Base-by-base conservation (phyloP, 2,888 invertebrate species). In the Physocephala rufipes region DNA sequence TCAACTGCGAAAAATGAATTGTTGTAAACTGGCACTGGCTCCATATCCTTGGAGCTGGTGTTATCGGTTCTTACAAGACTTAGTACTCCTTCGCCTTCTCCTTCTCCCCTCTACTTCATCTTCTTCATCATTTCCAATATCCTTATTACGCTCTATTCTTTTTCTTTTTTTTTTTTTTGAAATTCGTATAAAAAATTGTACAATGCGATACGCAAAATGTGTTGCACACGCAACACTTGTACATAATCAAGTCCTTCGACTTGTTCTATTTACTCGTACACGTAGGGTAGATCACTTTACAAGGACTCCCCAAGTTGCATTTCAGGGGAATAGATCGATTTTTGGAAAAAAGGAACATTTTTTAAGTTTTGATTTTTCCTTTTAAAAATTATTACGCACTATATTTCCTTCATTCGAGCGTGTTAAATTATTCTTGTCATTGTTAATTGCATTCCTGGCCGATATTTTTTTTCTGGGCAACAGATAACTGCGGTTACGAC, bases 401-500 rank as follows among this genome's bases (percentile, higher is more conserved):
- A 36, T 36, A 36, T 36, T 15, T 49, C 28, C 28, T 28, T 58
- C 28, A 58, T 26, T 26, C 58, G n/a, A n/a, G n/a, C n/a, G 15
- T 12, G 4, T 58, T 24, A 28, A 58, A 15, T 24, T 26, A 28
- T 58, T 12, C 28, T 28, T 58, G 58, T 58, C 58, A 24, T 24
- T 49, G 15, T 4, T 28, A 28, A 24, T 26, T 55, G 53, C 53
- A 55, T 55, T 21, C 21, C 21, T 21, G 53, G 19, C n/a, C 21
- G 19, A 21, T 49, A 5, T 49, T 49, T 49, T 49, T 49, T 49
- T 15, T 15, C 15, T 45, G 45, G 12, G 16, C n/a, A n/a, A 24
- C 53, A 55, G 53, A 55, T 24, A 24, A 24, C 28, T 58, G 58
- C 58, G 53, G 16, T 58, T 58, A 26, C 58, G 26, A 28, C 58